Percentiles rank a stretch among this genome's conserved stretches.
These are phyloP conservation scores for Podarcis siculus DNA, from an alignment of 2,797 vertebrate species.

Conservation along the genomic window DNA sequence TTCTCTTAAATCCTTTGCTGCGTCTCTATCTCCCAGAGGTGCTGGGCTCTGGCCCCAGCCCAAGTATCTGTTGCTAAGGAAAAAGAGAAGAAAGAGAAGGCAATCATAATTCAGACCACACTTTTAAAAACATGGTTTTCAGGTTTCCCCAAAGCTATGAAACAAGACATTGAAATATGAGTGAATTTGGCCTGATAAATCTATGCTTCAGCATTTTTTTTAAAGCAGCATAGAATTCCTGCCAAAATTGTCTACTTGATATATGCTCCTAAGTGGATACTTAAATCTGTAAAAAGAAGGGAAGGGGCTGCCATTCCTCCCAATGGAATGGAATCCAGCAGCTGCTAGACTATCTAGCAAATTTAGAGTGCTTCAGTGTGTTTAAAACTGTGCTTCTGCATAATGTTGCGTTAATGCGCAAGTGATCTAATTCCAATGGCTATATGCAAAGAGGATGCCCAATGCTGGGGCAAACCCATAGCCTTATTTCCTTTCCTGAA, in stretches of 20 bases:
- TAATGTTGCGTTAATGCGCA: not conserved
- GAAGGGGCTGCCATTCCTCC: not conserved
- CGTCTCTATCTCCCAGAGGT: not conserved
- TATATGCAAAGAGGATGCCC: not conserved
- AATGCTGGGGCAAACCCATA: not conserved
- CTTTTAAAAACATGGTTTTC: not conserved
- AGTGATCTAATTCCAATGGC: not conserved
- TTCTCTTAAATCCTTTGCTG: not conserved
- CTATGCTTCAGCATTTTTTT: conserved; percentile 62
- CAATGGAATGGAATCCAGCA: not conserved
- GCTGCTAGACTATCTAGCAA: not conserved
- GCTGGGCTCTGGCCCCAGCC: not conserved
- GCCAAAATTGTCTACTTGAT: conserved; percentile 55
- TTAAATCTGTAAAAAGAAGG: conserved; percentile 19
- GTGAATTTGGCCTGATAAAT: conserved; percentile 61
- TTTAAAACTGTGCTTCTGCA: not conserved
- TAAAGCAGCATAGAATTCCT: conserved; percentile 39
- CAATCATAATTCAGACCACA: conserved; percentile 6
- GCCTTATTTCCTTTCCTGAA: not conserved
- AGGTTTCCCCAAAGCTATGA: conserved; percentile 47
- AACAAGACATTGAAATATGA: conserved; percentile 47
- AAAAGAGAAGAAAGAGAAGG: conserved; percentile 12
- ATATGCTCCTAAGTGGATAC: conserved; percentile 39
- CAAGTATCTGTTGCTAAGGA: conserved; percentile 17
- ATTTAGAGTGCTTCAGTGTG: not conserved